phyloP scores from a whole-genome alignment of 2,888 invertebrate species.

The Thysanoteuthis rhombus region DNA sequence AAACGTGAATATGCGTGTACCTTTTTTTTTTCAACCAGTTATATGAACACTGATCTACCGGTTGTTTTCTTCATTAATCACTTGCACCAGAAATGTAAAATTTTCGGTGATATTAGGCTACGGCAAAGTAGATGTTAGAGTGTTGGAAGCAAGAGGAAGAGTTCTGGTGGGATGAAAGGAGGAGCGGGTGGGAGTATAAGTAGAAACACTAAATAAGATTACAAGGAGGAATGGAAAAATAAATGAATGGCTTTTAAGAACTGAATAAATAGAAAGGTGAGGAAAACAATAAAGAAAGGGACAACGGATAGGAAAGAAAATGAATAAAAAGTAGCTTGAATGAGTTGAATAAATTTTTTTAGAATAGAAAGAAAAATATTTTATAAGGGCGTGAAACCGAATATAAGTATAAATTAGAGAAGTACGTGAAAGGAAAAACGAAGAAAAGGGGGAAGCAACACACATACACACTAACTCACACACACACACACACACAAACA shows the following conservation, averaged over 20 bases:
- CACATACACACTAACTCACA: no score
- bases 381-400: no score
- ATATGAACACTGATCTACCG: background rate
- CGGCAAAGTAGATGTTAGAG: background rate
- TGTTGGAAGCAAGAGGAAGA: background rate
- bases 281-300: background rate
- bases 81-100: background rate
- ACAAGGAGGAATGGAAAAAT: background rate
- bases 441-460: no score
- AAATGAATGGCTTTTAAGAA: background rate
- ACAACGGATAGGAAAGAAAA: no score
- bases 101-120: background rate
- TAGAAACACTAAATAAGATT: background rate
- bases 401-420: no score
- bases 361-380: no score
- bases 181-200: background rate
- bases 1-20: background rate
- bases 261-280: background rate
- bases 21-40: background rate
- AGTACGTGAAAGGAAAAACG: no score
- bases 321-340: no score
- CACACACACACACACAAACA: no score
- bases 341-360: no score
- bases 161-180: background rate
- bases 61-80: slow-evolving; percentile 12